Evolutionary conservation across 2,888 invertebrate genomes (phyloP).

Genomic region (Siphlonurus alternatus): DNA sequence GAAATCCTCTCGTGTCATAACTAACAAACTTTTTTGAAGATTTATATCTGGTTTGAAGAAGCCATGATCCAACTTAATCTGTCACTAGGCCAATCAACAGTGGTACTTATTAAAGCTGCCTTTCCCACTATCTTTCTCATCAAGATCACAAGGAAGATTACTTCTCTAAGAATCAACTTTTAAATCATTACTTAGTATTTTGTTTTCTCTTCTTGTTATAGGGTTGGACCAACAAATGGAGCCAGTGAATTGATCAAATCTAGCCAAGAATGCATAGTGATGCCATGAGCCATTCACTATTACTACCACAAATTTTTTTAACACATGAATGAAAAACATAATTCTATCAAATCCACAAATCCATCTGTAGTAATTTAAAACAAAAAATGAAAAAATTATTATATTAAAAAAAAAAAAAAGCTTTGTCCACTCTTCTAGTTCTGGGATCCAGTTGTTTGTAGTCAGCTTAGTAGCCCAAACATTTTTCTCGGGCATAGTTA

Average conservation of each 20-base stretch:
- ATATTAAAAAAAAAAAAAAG: slow-evolving; percentile 19
- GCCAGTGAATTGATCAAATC: not conserved
- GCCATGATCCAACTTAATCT: too few relatives aligned
- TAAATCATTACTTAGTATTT: not conserved
- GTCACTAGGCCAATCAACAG: too few relatives aligned
- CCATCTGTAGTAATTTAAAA: not conserved
- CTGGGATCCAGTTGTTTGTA: slow-evolving; percentile 3
- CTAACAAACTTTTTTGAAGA: too few relatives aligned
- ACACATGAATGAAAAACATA: not conserved
- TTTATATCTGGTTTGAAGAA: too few relatives aligned
- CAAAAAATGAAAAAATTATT: not conserved
- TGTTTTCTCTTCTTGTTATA: slow-evolving; percentile 4
- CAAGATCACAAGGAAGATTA: too few relatives aligned
- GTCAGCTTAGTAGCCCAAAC: not conserved
- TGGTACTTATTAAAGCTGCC: too few relatives aligned
- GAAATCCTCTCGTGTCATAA: too few relatives aligned
- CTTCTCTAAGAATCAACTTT: not conserved
- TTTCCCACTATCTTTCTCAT: too few relatives aligned
- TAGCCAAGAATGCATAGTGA: not conserved
- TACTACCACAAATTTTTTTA: slow-evolving; percentile 1
- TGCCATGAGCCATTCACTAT: not conserved
- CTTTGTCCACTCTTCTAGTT: slow-evolving; percentile 3
- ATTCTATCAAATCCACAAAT: not conserved
- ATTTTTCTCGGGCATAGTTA: not conserved
- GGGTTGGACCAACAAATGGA: slow-evolving; percentile 1